Evolutionary conservation across 2,888 invertebrate species (phyloP).

Genomic region (Agapetus fuscipes): DNA sequence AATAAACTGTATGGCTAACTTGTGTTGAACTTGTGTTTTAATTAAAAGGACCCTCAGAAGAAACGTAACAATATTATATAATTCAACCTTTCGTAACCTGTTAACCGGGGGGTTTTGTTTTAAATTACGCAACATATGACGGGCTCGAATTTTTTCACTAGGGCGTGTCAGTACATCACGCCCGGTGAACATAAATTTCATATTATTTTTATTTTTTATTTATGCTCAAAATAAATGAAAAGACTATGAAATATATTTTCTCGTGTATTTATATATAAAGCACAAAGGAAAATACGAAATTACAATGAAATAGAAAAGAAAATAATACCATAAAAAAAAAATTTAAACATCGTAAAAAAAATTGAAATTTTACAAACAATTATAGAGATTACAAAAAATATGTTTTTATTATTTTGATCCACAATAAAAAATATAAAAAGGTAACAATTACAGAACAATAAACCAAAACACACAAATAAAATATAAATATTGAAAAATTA

Average conservation of each 20-base stretch:
- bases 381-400: slow-evolving; percentile 7
- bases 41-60: too few species aligned
- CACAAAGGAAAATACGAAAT: slow-evolving; percentile 7
- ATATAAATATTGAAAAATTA: slow-evolving; percentile 5
- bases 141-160: too few species aligned
- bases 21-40: too few species aligned
- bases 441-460: slow-evolving; percentile 12
- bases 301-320: slow-evolving; percentile 5
- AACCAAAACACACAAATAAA: slow-evolving; percentile 15
- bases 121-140: too few species aligned
- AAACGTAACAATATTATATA: too few species aligned
- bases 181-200: too few species aligned
- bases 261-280: slow-evolving; percentile 11
- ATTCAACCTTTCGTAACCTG: too few species aligned
- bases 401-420: not conserved
- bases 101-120: too few species aligned
- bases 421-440: too few species aligned
- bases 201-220: slow-evolving; percentile 6
- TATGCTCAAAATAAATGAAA: slow-evolving; percentile 7
- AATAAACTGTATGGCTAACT: too few species aligned
- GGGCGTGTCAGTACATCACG: too few species aligned
- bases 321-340: not conserved
- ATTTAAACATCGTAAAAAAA: slow-evolving; percentile 1
- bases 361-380: slow-evolving; percentile 2
- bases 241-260: slow-evolving; percentile 9